Evolutionary conservation across 2,797 vertebrate species (phyloP).

Genomic region (Phoeniculus purpureus): DNA sequence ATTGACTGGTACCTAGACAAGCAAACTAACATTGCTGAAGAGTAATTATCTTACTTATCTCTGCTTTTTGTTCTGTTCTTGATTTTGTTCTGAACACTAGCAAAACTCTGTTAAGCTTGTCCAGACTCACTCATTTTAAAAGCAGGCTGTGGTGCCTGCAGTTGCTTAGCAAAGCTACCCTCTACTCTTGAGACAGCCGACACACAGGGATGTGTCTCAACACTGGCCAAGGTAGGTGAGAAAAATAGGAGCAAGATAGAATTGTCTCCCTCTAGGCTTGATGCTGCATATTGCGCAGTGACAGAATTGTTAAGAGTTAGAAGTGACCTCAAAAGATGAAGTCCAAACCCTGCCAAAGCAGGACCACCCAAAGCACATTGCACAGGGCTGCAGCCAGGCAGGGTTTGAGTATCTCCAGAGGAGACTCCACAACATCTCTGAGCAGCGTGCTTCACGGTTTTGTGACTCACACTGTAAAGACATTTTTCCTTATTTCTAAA

Average conservation of each 20-base stretch:
- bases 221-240: constrained; percentile 16
- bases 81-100: not conserved
- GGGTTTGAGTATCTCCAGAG: no score
- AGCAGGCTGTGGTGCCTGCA: not conserved
- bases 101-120: not conserved
- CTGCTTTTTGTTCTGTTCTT: not conserved
- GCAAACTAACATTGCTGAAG: not conserved
- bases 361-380: no score
- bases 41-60: not conserved
- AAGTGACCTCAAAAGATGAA: no score
- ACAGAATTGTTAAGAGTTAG: no score
- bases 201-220: not conserved
- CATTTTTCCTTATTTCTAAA: no score
- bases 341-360: no score
- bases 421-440: no score
- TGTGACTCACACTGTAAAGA: no score
- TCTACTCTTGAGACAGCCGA: not conserved
- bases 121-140: not conserved
- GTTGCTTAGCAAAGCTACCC: constrained; percentile 59
- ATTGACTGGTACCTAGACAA: not conserved
- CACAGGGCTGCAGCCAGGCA: no score
- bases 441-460: no score
- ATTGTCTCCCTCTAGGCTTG: not conserved
- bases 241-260: not conserved
- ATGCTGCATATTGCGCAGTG: not conserved